Evolutionary conservation across 2,888 invertebrate genomes (phyloP), one percentile per base, ranked within the genome.

Genomic region (Drosophila ezoana): DNA sequence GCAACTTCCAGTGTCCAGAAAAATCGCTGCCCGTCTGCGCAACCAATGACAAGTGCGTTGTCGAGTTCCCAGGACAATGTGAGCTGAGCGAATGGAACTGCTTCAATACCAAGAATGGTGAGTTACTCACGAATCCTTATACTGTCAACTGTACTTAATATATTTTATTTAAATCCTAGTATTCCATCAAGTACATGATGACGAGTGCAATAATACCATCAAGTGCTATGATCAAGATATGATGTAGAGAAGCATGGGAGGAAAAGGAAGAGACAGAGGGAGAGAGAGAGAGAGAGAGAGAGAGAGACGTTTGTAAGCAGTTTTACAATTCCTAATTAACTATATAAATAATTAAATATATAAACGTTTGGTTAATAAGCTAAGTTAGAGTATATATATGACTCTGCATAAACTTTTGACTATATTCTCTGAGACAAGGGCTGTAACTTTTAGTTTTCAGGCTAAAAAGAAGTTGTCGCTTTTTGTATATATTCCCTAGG

Each of bases 71-170:
- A 9, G 87, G 88, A 3, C 83, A 83, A 9, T 87, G 87, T 43
- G 72, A 87, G 58, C 63, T 87, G 20, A 87, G 69, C 53, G 56
- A 80, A 49, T 87, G 88, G 88, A 87, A 87, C 16, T 87, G 87
- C 51, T 75, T 88, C 58, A 85, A 88, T 47, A 83, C 87, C 56
- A 78, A 81, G 44, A 87, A 88, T 32, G 73, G 87, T 87, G 44
- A 76, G 80, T 44, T 6, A 1, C 0, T 0, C 1, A 1, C 4
- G 8, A n/a, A 6, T 10, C 9, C 1, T 9, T n/a, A 6, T 18
- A 1, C 9, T 13, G 5, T 48, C 14, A 10, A 6, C n/a, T n/a
- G 4, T 33, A 18, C 11, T 13, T 37, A 45, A 56, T 60, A 33
- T 13, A 18, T 2, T 37, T n/a, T 4, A 14, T 18, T 23, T 6